A percentile compares a stretch with the other conserved stretches of the same genome.
Conservation (phyloP, 1,140 invertebrate genomes). For the Macrobrachium nipponense region DNA sequence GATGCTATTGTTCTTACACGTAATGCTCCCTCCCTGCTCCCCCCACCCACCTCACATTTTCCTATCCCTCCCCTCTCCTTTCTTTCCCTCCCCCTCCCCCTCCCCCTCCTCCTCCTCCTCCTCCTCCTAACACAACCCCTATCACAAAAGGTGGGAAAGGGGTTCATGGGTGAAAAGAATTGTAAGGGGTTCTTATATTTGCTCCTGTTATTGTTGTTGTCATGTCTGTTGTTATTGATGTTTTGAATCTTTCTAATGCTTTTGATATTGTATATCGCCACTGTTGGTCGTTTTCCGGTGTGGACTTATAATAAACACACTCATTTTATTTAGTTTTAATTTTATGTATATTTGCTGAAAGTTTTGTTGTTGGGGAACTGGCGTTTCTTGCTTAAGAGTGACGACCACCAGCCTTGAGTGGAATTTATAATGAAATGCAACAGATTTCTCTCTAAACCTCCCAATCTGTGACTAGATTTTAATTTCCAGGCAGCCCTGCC, state of each 20-base stretch:
- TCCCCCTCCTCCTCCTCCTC: background rate
- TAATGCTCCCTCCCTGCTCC: too few relatives aligned
- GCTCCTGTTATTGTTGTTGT: constrained; percentile 8
- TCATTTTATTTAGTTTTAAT: too few relatives aligned
- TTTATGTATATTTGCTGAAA: too few relatives aligned
- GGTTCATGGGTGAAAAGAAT: background rate
- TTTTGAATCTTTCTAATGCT: background rate
- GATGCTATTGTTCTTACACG: too few relatives aligned
- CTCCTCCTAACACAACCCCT: background rate
- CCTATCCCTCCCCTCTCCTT: background rate
- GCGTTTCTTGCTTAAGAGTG: too few relatives aligned
- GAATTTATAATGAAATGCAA: too few relatives aligned
- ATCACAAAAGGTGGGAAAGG: background rate
- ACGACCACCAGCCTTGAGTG: too few relatives aligned
- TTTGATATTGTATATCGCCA: background rate
- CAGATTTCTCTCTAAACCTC: too few relatives aligned
- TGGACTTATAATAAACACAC: too few relatives aligned
- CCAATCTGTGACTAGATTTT: too few relatives aligned
- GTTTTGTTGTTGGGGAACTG: too few relatives aligned
- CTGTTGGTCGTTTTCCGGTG: background rate
- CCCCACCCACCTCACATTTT: background rate
- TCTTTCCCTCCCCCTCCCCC: background rate
- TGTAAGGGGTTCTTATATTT: background rate
- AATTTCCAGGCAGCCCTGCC: too few relatives aligned
- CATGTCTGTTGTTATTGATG: background rate